phyloP scores from a whole-genome alignment of 2,888 invertebrate species.

The Harmothoe impar region DNA sequence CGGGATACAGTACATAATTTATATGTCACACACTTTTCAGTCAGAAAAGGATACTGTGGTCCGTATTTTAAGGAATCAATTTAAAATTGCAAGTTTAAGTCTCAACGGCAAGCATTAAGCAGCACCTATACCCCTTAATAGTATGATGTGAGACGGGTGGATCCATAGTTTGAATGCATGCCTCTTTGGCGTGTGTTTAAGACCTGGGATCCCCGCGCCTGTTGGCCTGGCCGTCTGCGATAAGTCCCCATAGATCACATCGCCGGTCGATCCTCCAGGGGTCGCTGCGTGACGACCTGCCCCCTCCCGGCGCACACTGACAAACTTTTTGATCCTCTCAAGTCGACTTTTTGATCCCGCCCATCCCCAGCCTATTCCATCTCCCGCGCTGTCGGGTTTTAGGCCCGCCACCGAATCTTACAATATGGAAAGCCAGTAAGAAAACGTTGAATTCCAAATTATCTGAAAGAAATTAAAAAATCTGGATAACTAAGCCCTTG shows the following conservation, averaged over 20 bases:
- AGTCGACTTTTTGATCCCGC: conserved; percentile 1
- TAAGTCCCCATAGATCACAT: conserved; percentile 34
- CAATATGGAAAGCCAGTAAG: not conserved
- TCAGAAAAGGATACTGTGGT: too few relatives aligned
- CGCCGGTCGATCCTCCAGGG: not conserved
- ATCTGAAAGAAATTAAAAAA: not conserved
- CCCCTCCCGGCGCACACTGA: not conserved
- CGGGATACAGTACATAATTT: too few relatives aligned
- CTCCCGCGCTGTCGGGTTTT: not conserved
- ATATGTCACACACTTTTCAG: too few relatives aligned
- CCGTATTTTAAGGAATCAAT: too few relatives aligned
- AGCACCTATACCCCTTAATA: too few relatives aligned
- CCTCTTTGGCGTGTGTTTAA: not conserved
- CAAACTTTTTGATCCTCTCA: conserved; percentile 12
- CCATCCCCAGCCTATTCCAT: not conserved
- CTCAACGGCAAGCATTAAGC: too few relatives aligned
- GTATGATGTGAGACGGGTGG: too few relatives aligned
- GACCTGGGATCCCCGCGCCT: not conserved
- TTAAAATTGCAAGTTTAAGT: too few relatives aligned
- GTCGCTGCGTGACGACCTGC: conserved; percentile 20
- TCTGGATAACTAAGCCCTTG: too few relatives aligned
- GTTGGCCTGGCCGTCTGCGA: not conserved
- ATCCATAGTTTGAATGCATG: not conserved
- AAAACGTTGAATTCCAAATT: not conserved
- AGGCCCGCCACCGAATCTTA: not conserved